phyloP scores from a whole-genome alignment of 1,140 invertebrate species.

The Caenorhabditis briggsae region DNA sequence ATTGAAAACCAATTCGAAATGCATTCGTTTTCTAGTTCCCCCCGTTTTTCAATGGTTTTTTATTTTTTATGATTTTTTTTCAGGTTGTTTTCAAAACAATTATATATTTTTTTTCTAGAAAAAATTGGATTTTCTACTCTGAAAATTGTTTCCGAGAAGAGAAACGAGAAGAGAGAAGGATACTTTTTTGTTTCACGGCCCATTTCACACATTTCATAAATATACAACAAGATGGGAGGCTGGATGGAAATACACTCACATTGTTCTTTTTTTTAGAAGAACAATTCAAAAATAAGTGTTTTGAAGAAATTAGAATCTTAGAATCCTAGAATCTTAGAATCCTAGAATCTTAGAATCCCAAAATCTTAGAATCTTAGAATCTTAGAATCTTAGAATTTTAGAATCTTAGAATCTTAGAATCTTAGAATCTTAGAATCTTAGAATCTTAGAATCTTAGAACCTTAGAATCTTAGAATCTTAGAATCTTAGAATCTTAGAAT shows the following conservation, averaged over 20 bases:
- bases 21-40: conserved; percentile 24
- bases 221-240: not conserved
- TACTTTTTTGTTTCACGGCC: not conserved
- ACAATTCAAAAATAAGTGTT: not conserved
- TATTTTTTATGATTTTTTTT: not conserved
- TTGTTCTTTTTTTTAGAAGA: not conserved
- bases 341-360: too few species aligned
- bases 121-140: not conserved
- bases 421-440: too few species aligned
- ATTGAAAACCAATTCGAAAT: conserved; percentile 44
- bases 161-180: too few species aligned
- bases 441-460: too few species aligned
- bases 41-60: conserved; percentile 23
- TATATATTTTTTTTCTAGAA: too few species aligned
- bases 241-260: not conserved
- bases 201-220: conserved; percentile 23
- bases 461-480: too few species aligned
- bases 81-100: not conserved
- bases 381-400: too few species aligned
- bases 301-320: not conserved
- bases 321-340: too few species aligned
- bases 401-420: too few species aligned
- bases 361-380: too few species aligned
- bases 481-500: too few species aligned
- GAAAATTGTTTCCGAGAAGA: too few species aligned